These are phyloP conservation scores for Vidua macroura DNA, from an alignment of 2,113 vertebrate genomes.

Conservation along the genomic window DNA sequence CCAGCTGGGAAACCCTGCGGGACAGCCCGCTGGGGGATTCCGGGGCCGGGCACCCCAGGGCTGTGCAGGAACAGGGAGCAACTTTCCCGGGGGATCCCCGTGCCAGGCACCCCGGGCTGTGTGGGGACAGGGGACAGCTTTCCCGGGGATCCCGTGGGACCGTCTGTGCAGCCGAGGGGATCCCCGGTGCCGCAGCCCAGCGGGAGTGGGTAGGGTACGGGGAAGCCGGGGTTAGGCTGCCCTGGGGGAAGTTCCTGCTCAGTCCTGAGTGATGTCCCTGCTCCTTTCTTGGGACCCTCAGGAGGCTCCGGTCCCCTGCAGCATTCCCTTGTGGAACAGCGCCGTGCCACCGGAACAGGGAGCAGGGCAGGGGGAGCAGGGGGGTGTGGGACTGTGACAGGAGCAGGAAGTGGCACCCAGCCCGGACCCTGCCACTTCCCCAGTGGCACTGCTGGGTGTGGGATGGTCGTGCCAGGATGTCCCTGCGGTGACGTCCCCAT, in stretches of 20 bases:
- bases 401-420: neutral
- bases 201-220: rapidly evolving
- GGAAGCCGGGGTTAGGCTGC: neutral
- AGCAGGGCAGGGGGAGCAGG: rapidly evolving
- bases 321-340: neutral
- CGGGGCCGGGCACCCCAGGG: rapidly evolving
- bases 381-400: neutral
- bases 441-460: rapidly evolving
- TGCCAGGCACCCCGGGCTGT: neutral
- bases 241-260: neutral
- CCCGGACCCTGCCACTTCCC: neutral
- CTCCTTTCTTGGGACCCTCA: rapidly evolving
- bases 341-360: neutral
- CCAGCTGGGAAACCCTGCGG: neutral
- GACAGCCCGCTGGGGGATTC: neutral
- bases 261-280: neutral
- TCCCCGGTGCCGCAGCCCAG: rapidly evolving
- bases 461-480: rapidly evolving
- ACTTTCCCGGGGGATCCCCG: neutral
- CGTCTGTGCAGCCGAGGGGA: neutral
- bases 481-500: rapidly evolving
- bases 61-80: neutral
- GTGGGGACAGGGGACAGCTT: neutral
- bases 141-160: neutral
- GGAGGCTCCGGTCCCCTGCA: rapidly evolving